Evolutionary conservation across 2,888 invertebrate genomes (phyloP).

Genomic region (Drosophila robusta): DNA sequence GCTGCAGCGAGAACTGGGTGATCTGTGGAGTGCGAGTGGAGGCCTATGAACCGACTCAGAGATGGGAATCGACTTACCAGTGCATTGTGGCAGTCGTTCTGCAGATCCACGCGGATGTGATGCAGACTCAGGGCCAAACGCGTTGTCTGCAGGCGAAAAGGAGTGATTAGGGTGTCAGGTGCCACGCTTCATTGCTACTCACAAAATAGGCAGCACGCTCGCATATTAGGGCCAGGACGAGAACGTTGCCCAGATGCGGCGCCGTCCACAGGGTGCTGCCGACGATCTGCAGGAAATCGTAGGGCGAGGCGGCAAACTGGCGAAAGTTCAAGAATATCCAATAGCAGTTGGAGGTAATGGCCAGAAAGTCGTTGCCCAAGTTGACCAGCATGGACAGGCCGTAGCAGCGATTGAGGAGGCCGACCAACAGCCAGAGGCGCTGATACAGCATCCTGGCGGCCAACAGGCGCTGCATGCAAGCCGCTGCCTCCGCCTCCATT

Average conservation of each 20-base stretch:
- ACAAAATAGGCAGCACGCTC: slow-evolving; percentile 81
- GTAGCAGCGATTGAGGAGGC: slow-evolving; percentile 75
- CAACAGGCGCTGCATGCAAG: slow-evolving; percentile 63
- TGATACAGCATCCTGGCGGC: slow-evolving; percentile 80
- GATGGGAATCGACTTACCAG: slow-evolving; percentile 75
- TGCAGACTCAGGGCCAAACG: slow-evolving; percentile 84
- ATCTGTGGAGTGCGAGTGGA: slow-evolving; percentile 73
- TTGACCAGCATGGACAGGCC: slow-evolving; percentile 83
- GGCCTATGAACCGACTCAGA: neutral
- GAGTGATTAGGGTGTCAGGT: neutral
- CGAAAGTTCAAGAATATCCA: slow-evolving; percentile 83
- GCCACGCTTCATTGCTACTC: slow-evolving; percentile 51
- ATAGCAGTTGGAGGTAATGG: slow-evolving; percentile 83
- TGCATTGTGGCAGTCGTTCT: slow-evolving; percentile 83
- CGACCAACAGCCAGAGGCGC: slow-evolving; percentile 78
- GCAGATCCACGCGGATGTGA: slow-evolving; percentile 83
- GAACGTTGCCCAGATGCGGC: slow-evolving; percentile 82
- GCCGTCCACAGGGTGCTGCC: slow-evolving; percentile 77
- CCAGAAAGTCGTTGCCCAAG: slow-evolving; percentile 83
- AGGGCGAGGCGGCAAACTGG: slow-evolving; percentile 58
- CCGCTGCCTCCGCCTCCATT: slow-evolving; percentile 11
- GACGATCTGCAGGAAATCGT: slow-evolving; percentile 69
- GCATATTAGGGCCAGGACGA: slow-evolving; percentile 79
- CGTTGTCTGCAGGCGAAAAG: slow-evolving; percentile 81
- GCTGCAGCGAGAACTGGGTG: slow-evolving; percentile 85